These are phyloP conservation scores for Lycodopsis pacificus DNA, from an alignment of 2,797 vertebrate genomes.

Conservation along the genomic window DNA sequence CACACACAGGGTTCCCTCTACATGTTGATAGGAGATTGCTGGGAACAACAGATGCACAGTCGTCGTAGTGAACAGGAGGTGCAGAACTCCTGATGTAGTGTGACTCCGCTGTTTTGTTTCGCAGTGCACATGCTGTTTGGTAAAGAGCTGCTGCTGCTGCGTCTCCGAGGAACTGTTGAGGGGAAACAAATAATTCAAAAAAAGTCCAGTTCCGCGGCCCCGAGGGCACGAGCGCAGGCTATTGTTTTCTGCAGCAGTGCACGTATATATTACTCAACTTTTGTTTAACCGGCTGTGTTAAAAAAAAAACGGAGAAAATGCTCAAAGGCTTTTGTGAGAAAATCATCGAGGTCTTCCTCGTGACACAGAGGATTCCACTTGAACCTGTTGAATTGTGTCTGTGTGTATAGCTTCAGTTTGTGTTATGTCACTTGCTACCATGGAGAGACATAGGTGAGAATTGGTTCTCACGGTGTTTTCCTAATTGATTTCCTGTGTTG, in stretches of 20 bases:
- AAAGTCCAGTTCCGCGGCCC: not conserved
- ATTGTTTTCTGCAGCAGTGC: no score
- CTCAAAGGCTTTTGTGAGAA: not conserved
- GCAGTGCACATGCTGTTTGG: conserved; percentile 19
- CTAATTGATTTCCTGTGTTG: not conserved
- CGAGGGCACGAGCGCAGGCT: no score
- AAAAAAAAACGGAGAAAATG: not conserved
- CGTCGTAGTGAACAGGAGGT: not conserved
- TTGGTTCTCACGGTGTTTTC: no score
- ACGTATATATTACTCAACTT: not conserved
- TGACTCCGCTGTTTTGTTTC: conserved; percentile 2
- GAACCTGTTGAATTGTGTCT: not conserved
- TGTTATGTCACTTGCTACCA: not conserved
- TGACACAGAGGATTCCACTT: not conserved
- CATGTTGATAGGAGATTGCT: conserved; percentile 7
- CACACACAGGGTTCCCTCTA: conserved; percentile 30
- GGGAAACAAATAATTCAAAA: not conserved
- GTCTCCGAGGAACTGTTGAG: conserved; percentile 19
- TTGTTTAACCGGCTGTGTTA: not conserved
- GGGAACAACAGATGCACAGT: conserved; percentile 37
- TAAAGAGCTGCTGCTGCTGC: conserved; percentile 23
- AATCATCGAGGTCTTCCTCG: not conserved
- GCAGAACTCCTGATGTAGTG: conserved; percentile 30
- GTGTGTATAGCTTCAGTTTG: not conserved
- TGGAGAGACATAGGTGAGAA: not conserved